Conservation (phyloP, 2,113 vertebrate genomes). For the Hylia prasina region DNA sequence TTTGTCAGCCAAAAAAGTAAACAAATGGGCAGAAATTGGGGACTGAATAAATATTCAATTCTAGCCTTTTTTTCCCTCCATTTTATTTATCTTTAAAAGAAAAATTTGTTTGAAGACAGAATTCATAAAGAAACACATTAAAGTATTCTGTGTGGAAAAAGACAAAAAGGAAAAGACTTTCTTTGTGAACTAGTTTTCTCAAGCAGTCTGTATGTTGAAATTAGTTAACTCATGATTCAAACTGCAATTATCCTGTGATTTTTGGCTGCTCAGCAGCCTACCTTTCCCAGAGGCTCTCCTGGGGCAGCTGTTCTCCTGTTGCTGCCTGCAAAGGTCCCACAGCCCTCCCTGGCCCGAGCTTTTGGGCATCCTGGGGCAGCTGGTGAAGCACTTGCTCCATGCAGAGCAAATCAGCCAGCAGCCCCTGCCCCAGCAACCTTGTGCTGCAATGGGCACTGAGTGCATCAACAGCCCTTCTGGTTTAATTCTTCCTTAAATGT, state of each 20-base stretch:
- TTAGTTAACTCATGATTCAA: neutral
- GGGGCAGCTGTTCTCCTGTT: neutral
- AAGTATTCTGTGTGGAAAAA: neutral
- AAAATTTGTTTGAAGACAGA: neutral
- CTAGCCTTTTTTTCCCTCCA: neutral
- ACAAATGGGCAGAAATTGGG: constrained; percentile 17
- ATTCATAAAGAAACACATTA: neutral
- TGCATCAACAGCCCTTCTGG: neutral
- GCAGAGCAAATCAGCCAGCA: neutral
- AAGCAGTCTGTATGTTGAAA: neutral
- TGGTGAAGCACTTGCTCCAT: fast-evolving
- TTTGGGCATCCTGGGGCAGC: neutral
- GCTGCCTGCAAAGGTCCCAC: neutral
- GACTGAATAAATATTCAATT: constrained; percentile 26
- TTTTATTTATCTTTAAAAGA: constrained; percentile 33
- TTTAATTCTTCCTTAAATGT: neutral
- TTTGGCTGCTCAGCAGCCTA: neutral
- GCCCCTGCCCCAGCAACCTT: neutral
- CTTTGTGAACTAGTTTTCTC: neutral
- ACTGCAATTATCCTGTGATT: neutral
- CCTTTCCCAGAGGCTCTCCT: neutral
- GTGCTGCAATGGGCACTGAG: fast-evolving
- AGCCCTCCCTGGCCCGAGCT: fast-evolving
- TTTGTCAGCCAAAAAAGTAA: constrained; percentile 53
- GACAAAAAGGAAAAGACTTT: neutral